Conservation (phyloP, 2,797 vertebrate species). For the Sebastes iracundus region DNA sequence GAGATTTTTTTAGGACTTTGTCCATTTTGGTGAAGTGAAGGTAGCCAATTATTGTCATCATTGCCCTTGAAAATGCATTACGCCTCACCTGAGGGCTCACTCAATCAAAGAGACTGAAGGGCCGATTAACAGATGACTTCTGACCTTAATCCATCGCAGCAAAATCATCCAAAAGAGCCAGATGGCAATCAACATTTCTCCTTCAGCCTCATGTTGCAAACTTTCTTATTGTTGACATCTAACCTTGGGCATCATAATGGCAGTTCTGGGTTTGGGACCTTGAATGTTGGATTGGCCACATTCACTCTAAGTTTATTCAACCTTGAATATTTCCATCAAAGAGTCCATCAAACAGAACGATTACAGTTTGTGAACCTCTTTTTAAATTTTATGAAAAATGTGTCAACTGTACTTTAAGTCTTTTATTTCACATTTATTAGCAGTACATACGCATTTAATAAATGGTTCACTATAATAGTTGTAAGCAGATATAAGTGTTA, state of each 20-base stretch:
- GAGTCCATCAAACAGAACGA: background rate
- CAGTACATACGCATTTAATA: background rate
- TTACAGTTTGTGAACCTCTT: background rate
- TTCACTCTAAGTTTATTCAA: background rate
- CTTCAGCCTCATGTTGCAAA: slow-evolving; percentile 25
- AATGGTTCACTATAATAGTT: background rate
- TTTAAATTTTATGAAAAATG: background rate
- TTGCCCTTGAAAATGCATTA: slow-evolving; percentile 83
- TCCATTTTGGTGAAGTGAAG: slow-evolving; percentile 74
- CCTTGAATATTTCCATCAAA: background rate
- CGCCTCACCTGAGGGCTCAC: slow-evolving; percentile 77
- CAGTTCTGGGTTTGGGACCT: slow-evolving; percentile 1
- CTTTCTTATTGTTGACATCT: slow-evolving; percentile 48
- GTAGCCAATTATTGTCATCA: slow-evolving; percentile 81
- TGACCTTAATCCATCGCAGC: slow-evolving; percentile 61
- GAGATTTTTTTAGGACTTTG: slow-evolving; percentile 69
- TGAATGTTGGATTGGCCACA: background rate
- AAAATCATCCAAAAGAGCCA: slow-evolving; percentile 48
- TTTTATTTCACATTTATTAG: background rate
- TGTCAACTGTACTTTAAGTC: background rate
- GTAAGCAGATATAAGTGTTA: background rate
- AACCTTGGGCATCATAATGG: slow-evolving; percentile 29
- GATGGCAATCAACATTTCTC: slow-evolving; percentile 38
- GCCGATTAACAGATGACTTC: slow-evolving; percentile 65
- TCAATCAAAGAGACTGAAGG: slow-evolving; percentile 78